Conservation (phyloP, 2,888 invertebrate species). For the Neoaliturus tenellus region DNA sequence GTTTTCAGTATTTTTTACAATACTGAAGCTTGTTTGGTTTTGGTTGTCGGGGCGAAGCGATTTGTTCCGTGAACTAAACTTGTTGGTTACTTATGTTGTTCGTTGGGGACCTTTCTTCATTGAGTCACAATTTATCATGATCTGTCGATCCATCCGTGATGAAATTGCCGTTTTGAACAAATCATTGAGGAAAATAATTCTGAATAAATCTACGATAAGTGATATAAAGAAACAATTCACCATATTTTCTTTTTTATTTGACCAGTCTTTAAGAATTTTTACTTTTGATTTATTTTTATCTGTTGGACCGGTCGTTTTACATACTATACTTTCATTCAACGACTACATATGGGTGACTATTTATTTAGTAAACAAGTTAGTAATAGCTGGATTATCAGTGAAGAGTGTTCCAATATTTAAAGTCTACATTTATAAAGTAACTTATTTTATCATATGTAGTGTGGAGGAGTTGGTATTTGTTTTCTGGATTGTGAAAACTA, state of each 20-base stretch:
- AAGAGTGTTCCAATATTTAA: background rate
- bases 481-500: background rate
- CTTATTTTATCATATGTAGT: background rate
- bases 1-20: background rate
- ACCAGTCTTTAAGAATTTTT: background rate
- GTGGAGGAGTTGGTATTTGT: background rate
- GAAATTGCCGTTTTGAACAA: background rate
- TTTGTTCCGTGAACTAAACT: background rate
- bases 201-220: background rate
- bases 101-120: background rate
- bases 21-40: background rate
- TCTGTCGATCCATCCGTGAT: background rate
- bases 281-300: background rate
- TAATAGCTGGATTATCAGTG: background rate
- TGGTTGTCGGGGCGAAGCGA: background rate
- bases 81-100: background rate
- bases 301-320: background rate
- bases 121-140: background rate
- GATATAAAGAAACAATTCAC: background rate
- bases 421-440: background rate
- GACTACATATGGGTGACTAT: background rate
- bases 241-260: background rate
- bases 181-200: background rate
- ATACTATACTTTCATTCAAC: background rate
- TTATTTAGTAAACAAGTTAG: background rate